phyloP scores from a whole-genome alignment of 1,140 invertebrate species.

The Pantala flavescens region DNA sequence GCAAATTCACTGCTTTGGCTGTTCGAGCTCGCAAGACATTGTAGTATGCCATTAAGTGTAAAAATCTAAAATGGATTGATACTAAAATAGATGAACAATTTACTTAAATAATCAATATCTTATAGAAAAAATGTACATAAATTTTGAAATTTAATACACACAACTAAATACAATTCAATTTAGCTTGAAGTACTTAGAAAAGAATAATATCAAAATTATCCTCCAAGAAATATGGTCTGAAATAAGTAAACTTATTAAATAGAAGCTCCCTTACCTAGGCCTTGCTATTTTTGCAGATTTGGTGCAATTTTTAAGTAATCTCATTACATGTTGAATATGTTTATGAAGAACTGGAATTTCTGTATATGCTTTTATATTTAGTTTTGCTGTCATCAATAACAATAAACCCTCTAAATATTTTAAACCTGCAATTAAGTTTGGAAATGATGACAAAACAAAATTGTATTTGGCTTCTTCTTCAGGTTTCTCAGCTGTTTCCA shows the following conservation, averaged over 20 bases:
- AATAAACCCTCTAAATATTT: neutral
- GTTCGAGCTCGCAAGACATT: conserved; percentile 28
- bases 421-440: neutral
- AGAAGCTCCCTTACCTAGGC: conserved; percentile 28
- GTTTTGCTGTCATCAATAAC: neutral
- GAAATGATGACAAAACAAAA: neutral
- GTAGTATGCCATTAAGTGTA: conserved; percentile 32
- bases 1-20: conserved; percentile 24
- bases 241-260: too few species aligned
- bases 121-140: too few species aligned
- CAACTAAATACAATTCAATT: too few species aligned
- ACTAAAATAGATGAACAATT: too few species aligned
- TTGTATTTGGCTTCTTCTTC: neutral
- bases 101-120: too few species aligned
- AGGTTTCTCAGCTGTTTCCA: too few species aligned
- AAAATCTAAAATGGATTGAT: conserved; percentile 14
- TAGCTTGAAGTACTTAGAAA: too few species aligned
- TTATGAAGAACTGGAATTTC: neutral
- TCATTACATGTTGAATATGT: neutral
- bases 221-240: too few species aligned
- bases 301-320: conserved; percentile 24
- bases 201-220: too few species aligned
- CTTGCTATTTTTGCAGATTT: conserved; percentile 23
- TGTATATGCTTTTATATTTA: neutral
- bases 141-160: too few species aligned